phyloP scores from a whole-genome alignment of 1,140 invertebrate genomes.

The Bombus waltoni region DNA sequence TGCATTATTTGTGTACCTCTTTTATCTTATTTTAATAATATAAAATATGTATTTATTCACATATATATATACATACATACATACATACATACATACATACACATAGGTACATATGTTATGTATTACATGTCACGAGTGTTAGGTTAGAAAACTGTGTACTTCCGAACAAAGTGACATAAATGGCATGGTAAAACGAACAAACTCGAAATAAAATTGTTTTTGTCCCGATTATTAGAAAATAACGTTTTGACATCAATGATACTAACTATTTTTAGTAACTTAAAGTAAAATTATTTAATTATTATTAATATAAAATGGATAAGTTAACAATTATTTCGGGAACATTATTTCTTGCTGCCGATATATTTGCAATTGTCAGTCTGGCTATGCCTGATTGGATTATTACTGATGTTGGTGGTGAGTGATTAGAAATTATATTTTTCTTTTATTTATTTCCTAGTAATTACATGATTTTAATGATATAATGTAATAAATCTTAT shows the following conservation, averaged over 20 bases:
- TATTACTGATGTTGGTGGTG: constrained; percentile 96
- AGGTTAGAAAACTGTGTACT: constrained; percentile 24
- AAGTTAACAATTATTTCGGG: constrained; percentile 96
- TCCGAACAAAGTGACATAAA: neutral
- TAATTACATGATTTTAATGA: neutral
- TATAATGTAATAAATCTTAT: neutral
- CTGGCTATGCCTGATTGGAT: constrained; percentile 98
- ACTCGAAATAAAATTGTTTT: neutral
- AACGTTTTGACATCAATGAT: neutral
- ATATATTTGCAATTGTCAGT: constrained; percentile 96
- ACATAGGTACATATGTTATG: neutral
- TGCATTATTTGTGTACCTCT: neutral
- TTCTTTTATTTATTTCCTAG: neutral
- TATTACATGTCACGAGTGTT: neutral
- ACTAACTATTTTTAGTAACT: neutral
- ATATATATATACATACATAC: neutral
- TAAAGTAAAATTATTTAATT: neutral
- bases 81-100: neutral
- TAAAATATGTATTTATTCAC: too few species aligned
- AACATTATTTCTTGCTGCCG: constrained; percentile 94
- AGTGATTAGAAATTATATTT: constrained; percentile 27
- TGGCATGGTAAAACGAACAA: neutral
- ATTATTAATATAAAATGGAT: constrained; percentile 87
- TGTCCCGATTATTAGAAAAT: neutral
- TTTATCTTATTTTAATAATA: neutral